Conservation (phyloP, 2,888 invertebrate genomes). For the Nemoura dubitans region DNA sequence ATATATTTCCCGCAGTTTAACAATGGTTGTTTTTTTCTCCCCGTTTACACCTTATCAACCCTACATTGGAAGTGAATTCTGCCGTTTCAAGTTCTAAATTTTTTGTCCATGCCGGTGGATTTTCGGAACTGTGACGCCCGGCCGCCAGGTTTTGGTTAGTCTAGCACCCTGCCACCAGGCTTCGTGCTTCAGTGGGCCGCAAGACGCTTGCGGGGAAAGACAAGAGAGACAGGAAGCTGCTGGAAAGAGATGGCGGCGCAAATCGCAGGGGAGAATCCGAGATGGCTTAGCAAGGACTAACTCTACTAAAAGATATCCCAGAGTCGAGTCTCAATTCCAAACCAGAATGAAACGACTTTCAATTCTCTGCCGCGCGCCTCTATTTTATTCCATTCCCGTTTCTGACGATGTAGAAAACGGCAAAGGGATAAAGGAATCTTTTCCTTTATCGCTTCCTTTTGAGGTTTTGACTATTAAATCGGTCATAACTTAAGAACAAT, state of each 20-base stretch:
- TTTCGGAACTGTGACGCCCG: too few species aligned
- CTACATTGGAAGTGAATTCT: not conserved
- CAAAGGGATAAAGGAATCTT: constrained; percentile 34
- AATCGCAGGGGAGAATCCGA: not conserved
- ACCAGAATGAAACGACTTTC: not conserved
- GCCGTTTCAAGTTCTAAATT: not conserved
- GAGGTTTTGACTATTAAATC: constrained; percentile 46
- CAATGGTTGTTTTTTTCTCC: too few species aligned
- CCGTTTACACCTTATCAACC: too few species aligned
- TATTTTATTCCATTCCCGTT: constrained; percentile 37
- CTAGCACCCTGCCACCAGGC: too few species aligned
- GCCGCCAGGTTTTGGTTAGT: too few species aligned
- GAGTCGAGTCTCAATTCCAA: constrained; percentile 34
- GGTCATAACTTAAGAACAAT: constrained; percentile 45
- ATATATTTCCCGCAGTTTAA: too few species aligned
- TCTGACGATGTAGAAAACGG: constrained; percentile 23
- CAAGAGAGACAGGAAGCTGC: not conserved
- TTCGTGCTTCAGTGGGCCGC: not conserved
- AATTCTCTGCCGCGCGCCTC: not conserved
- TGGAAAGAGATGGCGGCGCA: not conserved
- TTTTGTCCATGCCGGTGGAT: not conserved
- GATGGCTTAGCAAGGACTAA: constrained; percentile 22
- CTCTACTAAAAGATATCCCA: constrained; percentile 16
- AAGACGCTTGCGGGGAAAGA: not conserved
- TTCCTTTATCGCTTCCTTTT: constrained; percentile 42